phyloP scores from a whole-genome alignment of 1,140 invertebrate genomes.

The Hestina assimilis region DNA sequence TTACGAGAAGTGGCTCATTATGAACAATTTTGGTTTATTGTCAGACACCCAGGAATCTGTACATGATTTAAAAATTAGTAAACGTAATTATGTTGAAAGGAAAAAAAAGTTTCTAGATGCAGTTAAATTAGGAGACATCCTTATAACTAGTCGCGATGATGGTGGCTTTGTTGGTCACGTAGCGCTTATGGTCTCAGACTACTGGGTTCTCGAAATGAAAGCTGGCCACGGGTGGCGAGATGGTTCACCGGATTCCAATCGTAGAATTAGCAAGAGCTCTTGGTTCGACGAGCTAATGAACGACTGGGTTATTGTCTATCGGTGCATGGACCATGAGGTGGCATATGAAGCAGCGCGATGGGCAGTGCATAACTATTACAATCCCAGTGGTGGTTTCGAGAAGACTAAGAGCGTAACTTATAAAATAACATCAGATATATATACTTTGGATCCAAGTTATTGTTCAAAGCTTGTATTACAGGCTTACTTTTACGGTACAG shows the following conservation, averaged over 20 bases:
- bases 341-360: constrained; percentile 42
- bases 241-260: constrained; percentile 46
- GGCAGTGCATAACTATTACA: constrained; percentile 54
- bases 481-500: constrained; percentile 54
- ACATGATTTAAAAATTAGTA: constrained; percentile 49
- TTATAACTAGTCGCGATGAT: constrained; percentile 46
- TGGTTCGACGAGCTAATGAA: constrained; percentile 53
- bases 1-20: constrained; percentile 56
- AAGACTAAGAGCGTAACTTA: constrained; percentile 54
- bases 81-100: constrained; percentile 50
- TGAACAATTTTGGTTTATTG: constrained; percentile 56
- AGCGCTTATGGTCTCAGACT: constrained; percentile 54
- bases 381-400: constrained; percentile 37
- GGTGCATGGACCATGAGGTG: constrained; percentile 31
- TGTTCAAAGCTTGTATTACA: constrained; percentile 57
- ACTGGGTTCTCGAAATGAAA: constrained; percentile 54
- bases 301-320: constrained; percentile 55
- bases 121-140: constrained; percentile 53
- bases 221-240: constrained; percentile 41
- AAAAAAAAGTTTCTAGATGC: constrained; percentile 54
- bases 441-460: constrained; percentile 48
- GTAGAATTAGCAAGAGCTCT: constrained; percentile 42
- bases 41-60: constrained; percentile 55
- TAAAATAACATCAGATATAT: constrained; percentile 35
- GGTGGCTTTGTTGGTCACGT: constrained; percentile 48